Evolutionary conservation across 2,113 vertebrate species (phyloP).

Genomic region (Leuciscus idus): DNA sequence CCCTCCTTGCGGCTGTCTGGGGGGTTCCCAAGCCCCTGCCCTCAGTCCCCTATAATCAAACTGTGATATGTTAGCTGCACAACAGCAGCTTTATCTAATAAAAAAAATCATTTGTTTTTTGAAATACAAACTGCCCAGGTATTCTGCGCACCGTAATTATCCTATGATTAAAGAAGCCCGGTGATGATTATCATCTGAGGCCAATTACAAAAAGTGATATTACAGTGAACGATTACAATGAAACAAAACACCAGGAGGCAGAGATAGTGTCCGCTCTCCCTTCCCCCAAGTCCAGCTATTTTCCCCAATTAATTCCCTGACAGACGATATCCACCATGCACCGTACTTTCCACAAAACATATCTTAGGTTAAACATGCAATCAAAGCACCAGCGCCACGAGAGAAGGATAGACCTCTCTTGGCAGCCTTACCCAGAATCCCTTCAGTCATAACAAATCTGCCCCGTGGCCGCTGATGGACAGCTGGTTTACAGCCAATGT

Average conservation of each 20-base stretch:
- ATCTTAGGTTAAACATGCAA: slow-evolving; percentile 54
- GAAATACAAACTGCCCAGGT: slow-evolving; percentile 19
- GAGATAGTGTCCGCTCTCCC: slow-evolving; percentile 9
- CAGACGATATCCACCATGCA: slow-evolving; percentile 52
- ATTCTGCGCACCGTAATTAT: neutral
- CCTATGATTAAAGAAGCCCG: slow-evolving; percentile 16
- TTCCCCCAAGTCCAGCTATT: neutral
- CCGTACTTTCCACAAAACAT: slow-evolving; percentile 30
- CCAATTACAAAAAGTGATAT: neutral
- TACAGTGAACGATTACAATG: neutral
- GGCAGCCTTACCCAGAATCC: slow-evolving; percentile 54
- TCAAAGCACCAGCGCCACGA: slow-evolving; percentile 53
- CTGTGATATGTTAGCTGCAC: neutral
- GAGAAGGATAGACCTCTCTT: slow-evolving; percentile 32
- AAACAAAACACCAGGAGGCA: slow-evolving; percentile 19
- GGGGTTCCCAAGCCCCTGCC: neutral
- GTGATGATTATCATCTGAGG: slow-evolving; percentile 17
- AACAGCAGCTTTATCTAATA: slow-evolving; percentile 19
- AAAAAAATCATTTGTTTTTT: neutral
- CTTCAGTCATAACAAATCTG: slow-evolving; percentile 61
- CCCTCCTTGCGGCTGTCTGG: neutral
- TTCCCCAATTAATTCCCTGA: slow-evolving; percentile 44
- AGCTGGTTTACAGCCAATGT: slow-evolving; percentile 62
- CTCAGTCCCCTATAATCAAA: neutral
- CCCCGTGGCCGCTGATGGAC: slow-evolving; percentile 58